These are phyloP conservation scores for Hydroisotoma schaefferi DNA, from an alignment of 2,888 invertebrate species.

Conservation along the genomic window DNA sequence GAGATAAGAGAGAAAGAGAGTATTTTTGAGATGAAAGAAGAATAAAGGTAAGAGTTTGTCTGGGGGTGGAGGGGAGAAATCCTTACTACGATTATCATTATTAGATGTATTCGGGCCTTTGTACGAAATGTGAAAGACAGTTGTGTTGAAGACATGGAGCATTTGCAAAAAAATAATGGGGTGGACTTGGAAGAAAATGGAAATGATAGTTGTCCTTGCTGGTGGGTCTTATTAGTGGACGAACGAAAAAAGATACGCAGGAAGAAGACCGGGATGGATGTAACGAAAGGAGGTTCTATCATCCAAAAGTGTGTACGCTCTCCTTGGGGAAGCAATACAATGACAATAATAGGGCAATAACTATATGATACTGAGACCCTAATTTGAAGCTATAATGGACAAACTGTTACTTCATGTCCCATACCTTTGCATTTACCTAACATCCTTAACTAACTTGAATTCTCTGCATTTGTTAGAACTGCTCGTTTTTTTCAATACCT, in stretches of 20 bases:
- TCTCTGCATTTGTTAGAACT: neutral
- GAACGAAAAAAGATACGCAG: neutral
- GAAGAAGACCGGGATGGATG: conserved; percentile 2
- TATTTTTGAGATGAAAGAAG: conserved; percentile 13
- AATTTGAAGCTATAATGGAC: conserved; percentile 42
- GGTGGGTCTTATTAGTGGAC: conserved; percentile 31
- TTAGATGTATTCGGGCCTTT: conserved; percentile 26
- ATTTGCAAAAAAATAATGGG: conserved; percentile 39
- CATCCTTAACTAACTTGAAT: conserved; percentile 1
- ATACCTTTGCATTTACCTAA: conserved; percentile 2
- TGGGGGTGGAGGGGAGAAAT: conserved; percentile 7
- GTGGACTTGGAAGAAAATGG: conserved; percentile 29
- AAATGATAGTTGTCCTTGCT: too few species aligned
- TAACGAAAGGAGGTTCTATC: neutral
- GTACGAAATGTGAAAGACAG: conserved; percentile 3
- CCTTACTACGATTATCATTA: conserved; percentile 23
- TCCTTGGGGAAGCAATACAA: conserved; percentile 38
- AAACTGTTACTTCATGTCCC: conserved; percentile 31
- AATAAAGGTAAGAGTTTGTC: conserved; percentile 8
- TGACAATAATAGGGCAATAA: conserved; percentile 38
- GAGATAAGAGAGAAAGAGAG: neutral
- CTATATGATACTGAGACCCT: conserved; percentile 41
- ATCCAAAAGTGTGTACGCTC: too few species aligned
- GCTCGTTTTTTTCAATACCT: conserved; percentile 3
- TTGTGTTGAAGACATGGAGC: conserved; percentile 1